Conservation (phyloP, 2,888 invertebrate species). For the Agrilus biguttatus region DNA sequence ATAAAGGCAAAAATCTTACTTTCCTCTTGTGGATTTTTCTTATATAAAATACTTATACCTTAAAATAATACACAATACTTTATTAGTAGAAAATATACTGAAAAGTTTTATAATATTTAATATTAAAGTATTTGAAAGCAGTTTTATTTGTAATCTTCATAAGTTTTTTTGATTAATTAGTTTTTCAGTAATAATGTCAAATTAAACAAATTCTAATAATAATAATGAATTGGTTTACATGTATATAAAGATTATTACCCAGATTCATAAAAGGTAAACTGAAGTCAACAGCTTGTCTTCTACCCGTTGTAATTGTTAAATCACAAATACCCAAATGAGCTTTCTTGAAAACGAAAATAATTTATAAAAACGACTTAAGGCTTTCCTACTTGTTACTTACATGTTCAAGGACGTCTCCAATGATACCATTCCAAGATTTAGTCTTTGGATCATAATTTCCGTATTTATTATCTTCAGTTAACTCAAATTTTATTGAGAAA, state of each 20-base stretch:
- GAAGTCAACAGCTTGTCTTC: constrained; percentile 80
- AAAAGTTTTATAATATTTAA: background rate
- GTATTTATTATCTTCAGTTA: constrained; percentile 53
- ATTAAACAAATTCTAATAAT: too few relatives aligned
- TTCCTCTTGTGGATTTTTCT: constrained; percentile 55
- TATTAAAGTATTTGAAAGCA: too few relatives aligned
- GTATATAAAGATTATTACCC: constrained; percentile 31
- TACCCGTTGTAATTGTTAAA: constrained; percentile 82
- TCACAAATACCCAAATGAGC: constrained; percentile 93
- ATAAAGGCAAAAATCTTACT: constrained; percentile 46
- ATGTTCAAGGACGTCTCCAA: constrained; percentile 58
- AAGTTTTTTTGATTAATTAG: background rate
- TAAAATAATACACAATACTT: constrained; percentile 1
- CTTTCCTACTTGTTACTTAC: constrained; percentile 29
- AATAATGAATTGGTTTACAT: too few relatives aligned
- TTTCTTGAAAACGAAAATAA: constrained; percentile 43
- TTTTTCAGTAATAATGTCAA: background rate
- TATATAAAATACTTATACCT: constrained; percentile 65
- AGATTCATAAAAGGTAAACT: constrained; percentile 96
- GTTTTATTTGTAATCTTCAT: too few relatives aligned
- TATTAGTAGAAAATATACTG: background rate
- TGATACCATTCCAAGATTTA: constrained; percentile 65
- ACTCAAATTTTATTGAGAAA: constrained; percentile 53
- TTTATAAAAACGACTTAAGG: too few relatives aligned
- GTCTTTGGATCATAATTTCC: constrained; percentile 52